phyloP scores from a whole-genome alignment of 2,888 invertebrate species.

The Harpalus rubripes region DNA sequence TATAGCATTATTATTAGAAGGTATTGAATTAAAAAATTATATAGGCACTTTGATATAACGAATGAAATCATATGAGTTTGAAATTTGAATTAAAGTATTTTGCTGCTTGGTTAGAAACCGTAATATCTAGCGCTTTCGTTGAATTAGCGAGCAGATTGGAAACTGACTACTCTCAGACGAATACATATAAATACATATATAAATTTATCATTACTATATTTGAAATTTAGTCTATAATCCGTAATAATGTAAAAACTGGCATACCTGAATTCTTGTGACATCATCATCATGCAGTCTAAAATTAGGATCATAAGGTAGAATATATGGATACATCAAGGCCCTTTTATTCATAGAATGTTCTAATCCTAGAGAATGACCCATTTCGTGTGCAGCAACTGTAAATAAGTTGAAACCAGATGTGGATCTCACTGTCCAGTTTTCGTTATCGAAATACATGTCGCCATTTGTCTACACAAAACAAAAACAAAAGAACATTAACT shows the following conservation, averaged over 20 bases:
- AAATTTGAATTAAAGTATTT: too few relatives aligned
- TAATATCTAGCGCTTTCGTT: too few relatives aligned
- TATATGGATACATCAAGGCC: conserved; percentile 68
- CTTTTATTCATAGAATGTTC: conserved; percentile 65
- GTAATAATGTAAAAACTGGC: not conserved
- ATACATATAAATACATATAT: too few relatives aligned
- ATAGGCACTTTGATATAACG: too few relatives aligned
- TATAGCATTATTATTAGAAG: too few relatives aligned
- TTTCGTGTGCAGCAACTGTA: conserved; percentile 69
- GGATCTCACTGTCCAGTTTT: conserved; percentile 64
- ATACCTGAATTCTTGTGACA: conserved; percentile 42
- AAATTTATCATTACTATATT: too few relatives aligned
- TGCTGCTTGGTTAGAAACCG: too few relatives aligned
- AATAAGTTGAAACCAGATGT: conserved; percentile 65
- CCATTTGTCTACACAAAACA: conserved; percentile 28
- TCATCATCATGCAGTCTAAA: conserved; percentile 38
- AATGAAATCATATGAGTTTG: too few relatives aligned
- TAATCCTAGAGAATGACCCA: conserved; percentile 70
- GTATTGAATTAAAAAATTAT: too few relatives aligned
- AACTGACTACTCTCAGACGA: too few relatives aligned
- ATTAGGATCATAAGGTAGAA: conserved; percentile 46
- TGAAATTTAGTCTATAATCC: too few relatives aligned
- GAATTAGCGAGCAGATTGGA: too few relatives aligned
- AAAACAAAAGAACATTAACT: not conserved
- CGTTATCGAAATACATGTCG: conserved; percentile 49